Evolutionary conservation across 2,888 invertebrate species (phyloP), one percentile per base, ranked within the genome.

Genomic region (Muschampia plurimacula): DNA sequence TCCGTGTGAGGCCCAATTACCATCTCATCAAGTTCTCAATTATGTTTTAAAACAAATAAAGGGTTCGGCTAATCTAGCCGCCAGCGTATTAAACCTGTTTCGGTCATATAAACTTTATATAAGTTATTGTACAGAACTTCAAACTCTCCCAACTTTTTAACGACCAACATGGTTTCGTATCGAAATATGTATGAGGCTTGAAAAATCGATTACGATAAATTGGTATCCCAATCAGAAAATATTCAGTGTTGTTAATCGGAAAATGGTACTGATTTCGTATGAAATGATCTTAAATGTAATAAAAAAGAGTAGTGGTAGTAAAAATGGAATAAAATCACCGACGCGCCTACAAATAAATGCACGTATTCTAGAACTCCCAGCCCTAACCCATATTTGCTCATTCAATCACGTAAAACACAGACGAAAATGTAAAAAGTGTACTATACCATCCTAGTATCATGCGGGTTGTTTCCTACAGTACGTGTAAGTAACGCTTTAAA

Each of bases 41-140:
- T 86, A 86, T 84, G 87, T 84, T 86, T 85, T 88, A 86, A 89
- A 90, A 88, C 89, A 90, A 90, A 90, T 86, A 89, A 79, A 84
- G 83, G 87, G 84, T 76, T 77, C 79, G 76, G 77, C 76, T 75
- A 69, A 79, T 78, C 76, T 77, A 78, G 78, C 81, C 77, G 67
- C 76, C 72, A 77, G 78, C 78, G 78, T 79, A 78, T 77, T 78
- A 79, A 79, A 82, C 80, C 79, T 77, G 77, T 82, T 81, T 76
- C 73, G 68, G 77, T 76, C 74, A 76, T 72, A 74, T 77, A 72
- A 76, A 78, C 76, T 77, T 77, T 70, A 67, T 67, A 52, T 73
- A 67, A 69, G 69, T 72, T 74, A 67, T 74, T 69, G 55, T 57
- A 71, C 59, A 64, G 55, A 65, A 64, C 44, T 71, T 65, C 70